Evolutionary conservation across 2,888 invertebrate genomes (phyloP), one percentile per base, ranked within the genome.

Genomic region (Cyclophora punctaria): DNA sequence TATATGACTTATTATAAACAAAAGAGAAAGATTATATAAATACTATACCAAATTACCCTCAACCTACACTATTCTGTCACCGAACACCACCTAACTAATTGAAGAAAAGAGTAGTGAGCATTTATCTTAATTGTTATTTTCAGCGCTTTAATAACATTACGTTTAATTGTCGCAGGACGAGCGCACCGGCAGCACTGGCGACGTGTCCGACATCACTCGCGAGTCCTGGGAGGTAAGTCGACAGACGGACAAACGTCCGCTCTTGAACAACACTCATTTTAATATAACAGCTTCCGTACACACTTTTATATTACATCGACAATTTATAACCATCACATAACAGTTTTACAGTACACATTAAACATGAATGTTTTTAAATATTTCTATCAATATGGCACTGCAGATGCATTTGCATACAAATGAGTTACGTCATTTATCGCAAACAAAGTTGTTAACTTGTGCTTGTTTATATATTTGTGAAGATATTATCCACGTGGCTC

Each of bases 141-240:
- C 47, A 45, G 45, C 51, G 47, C 57, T 47, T 57, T 52, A 20
- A 37, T 37, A 37, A 56, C 47, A 62, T 49, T 56, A 43, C 41
- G 57, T 20, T 59, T 58, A 55, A 62, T 70, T 69, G 59, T 76
- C 66, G 46, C 65, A 90, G 83, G 90, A 87, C 60, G 87, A 90
- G 56, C 90, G 92, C 49, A 90, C 90, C 55, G 91, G 90, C 62
- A 93, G 93, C 71, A 91, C 92, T 53, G 93, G 93, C 51, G 37
- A 37, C 75, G 93, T 95, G 41, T 90, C 92, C 5, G 95, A 95
- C 71, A 89, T 96, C 59, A 96, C 95, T 49, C 92, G 95, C 73
- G 96, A 96, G 80, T 96, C 96, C 57, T 97, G 97, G 97, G 96
- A 97, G 96, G 97, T 97, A 86, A 92, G 95, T 90, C 42, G 45